Evolutionary conservation across 2,888 invertebrate genomes (phyloP).

Genomic region (Lithophane semibrunnea): DNA sequence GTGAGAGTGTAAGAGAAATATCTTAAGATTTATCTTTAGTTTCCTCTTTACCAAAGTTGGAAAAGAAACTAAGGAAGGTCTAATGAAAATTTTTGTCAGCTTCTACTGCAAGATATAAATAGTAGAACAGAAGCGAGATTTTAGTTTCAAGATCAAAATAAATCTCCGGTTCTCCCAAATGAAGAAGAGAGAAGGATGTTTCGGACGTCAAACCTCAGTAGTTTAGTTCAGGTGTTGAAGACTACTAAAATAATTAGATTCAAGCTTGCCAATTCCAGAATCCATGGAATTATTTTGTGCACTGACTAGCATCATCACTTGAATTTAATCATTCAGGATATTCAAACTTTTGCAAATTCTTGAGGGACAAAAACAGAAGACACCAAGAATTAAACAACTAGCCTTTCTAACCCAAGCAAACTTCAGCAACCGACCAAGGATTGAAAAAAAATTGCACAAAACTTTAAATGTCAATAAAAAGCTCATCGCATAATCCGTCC

Average conservation of each 20-base stretch:
- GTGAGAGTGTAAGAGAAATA: background rate
- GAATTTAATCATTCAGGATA: background rate
- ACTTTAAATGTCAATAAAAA: conserved; percentile 64
- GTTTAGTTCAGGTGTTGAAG: too few species aligned
- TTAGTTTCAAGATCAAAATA: too few species aligned
- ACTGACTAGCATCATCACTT: background rate
- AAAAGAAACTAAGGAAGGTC: background rate
- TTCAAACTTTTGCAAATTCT: background rate
- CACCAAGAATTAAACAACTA: too few species aligned
- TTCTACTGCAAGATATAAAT: background rate
- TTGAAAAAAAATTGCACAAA: conserved; percentile 12
- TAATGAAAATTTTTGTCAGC: background rate
- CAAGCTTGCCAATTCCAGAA: background rate
- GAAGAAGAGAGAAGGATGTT: background rate
- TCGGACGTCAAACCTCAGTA: background rate
- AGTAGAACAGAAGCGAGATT: too few species aligned
- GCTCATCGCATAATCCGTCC: conserved; percentile 80
- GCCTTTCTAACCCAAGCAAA: too few species aligned
- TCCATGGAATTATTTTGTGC: background rate
- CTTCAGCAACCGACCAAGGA: too few species aligned
- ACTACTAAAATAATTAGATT: too few species aligned
- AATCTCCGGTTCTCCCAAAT: background rate
- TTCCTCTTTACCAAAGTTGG: background rate
- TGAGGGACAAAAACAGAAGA: background rate
- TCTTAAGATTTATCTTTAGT: background rate